Base-by-base conservation (phyloP, 1,140 invertebrate genomes). In the Liolophura sinensis region DNA sequence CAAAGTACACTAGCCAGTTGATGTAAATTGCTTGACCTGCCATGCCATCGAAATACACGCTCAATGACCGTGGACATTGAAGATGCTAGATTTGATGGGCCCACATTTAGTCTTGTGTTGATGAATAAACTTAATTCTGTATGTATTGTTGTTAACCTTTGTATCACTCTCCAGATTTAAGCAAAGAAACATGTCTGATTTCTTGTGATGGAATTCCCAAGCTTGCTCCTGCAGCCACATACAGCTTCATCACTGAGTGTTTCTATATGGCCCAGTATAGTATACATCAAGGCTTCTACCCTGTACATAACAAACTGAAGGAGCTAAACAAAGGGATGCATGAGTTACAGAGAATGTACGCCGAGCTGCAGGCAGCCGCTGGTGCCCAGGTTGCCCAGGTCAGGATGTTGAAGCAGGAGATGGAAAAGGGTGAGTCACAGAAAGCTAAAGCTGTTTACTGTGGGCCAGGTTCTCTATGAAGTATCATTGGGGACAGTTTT, bases 241-340 rank as follows among this genome's bases (percentile, higher is more conserved):
- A 82, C 68, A 93, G 90, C 78, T 97, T 97, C 83, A 89, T 94
- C 1, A 95, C 93, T 0, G 93, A 96, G 80, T 92, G 92, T 76
- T 97, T 97, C 83, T 96, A 91, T 81, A 87, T 96, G 84, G 91
- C 93, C 5, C 95, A 98, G 78, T 90, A 91, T 75, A 90, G 92
- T 61, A 86, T 97, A 40, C 90, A 94, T 79, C 86, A 97, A 62
- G 92, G 94, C 48, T 91, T 92, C 75, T 88, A 91, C 56, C 91
- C 93, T 20, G 88, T 92, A 48, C 88, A 92, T 46, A 93, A 95
- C 69, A 91, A 91, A 73, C 86, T 94, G 57, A 86, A 89, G 61
- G 83, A 84, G 58, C 70, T 88, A 50, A 87, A 88, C 78, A 89
- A 90, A 73, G 92, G 95, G 69, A 84, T 97, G 63, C 89, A 88